Base-by-base conservation (phyloP, 2,888 invertebrate species). In the Eumerus sabulonum region DNA sequence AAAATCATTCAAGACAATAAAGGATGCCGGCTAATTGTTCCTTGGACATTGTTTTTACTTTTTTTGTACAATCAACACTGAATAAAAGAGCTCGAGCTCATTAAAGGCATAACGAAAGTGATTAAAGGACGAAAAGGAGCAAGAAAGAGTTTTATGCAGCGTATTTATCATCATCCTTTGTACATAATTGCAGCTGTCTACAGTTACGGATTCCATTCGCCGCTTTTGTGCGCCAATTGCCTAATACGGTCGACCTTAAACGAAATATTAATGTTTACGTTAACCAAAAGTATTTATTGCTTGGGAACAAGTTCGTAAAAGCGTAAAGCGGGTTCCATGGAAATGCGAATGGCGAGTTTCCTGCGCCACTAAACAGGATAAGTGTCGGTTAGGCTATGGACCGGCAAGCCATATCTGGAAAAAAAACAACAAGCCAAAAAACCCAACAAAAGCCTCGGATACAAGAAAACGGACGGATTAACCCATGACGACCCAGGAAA, bases 101-200 rank as follows among this genome's bases (percentile, higher is more conserved):
- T 66, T 66, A 66, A 56, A 16, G 18, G 9, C 40, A n/a, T 14
- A 5, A n/a, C 14, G 27, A 40, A 42, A 62, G 48, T 9, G 18
- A 36, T 45, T 9, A 27, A 40, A 45, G 17, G 42, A 14, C n/a
- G 1, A 14, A 40, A 42, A 27, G 13, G 19, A 36, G 56, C 13
- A 56, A 67, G 56, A 67, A 27, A 27, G 27, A 27, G 3, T 27
- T 27, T 27, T 2, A 50, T 13, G 35, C 42, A 42, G 27, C 16
- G 35, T 42, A 50, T 57, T 42, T 67, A 50, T 45, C 19, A 54
- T 54, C 14, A 64, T 50, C 57, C 18, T 44, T 27, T 7, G 27
- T n/a, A 13, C 40, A 38, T 67, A 67, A 67, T 57, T 67, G 50
- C 67, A 67, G 42, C 18, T 47, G 47, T 35, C 35, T 35, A 57